phyloP scores from a whole-genome alignment of 2,113 vertebrate species.

The Suricata suricatta region DNA sequence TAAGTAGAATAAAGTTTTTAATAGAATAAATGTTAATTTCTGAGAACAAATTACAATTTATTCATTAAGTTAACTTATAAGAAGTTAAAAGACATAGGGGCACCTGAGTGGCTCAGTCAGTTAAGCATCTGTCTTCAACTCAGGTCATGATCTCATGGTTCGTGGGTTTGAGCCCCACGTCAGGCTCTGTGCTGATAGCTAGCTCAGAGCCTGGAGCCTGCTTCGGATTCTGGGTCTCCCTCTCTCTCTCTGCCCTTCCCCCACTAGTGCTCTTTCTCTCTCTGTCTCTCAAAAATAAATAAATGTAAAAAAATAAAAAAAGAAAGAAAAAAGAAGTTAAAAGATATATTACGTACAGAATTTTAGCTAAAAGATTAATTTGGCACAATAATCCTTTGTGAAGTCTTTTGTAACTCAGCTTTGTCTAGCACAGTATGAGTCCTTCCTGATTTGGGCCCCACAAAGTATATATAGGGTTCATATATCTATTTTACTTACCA shows the following conservation, averaged over 20 bases:
- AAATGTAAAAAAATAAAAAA: too few species aligned
- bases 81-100: background rate
- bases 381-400: background rate
- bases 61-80: background rate
- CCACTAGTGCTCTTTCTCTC: too few species aligned
- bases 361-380: constrained; percentile 6
- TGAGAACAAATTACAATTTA: constrained; percentile 30
- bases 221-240: too few species aligned
- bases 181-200: too few species aligned
- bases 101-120: too few species aligned
- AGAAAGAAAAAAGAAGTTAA: too few species aligned
- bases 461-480: background rate
- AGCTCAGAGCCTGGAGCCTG: too few species aligned
- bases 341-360: background rate
- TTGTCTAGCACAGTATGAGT: background rate
- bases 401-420: background rate
- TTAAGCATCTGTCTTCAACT: too few species aligned
- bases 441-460: background rate
- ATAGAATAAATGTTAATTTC: constrained; percentile 13
- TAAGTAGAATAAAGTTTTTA: constrained; percentile 20
- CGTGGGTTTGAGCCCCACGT: too few species aligned
- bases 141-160: too few species aligned
- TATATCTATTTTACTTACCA: constrained; percentile 40
- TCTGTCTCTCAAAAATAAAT: too few species aligned
- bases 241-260: too few species aligned